Evolutionary conservation across 1,140 invertebrate species (phyloP).

Genomic region (Drosophila navojoa): DNA sequence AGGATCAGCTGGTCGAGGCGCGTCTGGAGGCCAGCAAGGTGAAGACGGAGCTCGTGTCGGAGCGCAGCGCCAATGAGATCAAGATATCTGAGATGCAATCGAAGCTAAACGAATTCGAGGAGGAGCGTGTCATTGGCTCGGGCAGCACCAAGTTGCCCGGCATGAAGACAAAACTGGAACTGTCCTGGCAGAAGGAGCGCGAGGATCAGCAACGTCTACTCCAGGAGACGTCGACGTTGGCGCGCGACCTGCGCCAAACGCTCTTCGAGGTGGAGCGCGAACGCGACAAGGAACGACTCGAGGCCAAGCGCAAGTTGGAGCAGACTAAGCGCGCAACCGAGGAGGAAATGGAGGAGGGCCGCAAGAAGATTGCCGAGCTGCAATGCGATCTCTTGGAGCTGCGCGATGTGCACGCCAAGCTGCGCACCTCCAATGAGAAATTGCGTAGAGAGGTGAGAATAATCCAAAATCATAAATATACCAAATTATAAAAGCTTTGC

Average conservation of each 20-base stretch:
- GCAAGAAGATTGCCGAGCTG: conserved; percentile 91
- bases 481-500: neutral
- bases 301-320: conserved; percentile 92
- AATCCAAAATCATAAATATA: neutral
- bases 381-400: conserved; percentile 95
- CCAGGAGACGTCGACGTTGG: conserved; percentile 95
- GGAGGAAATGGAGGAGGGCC: conserved; percentile 95
- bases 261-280: conserved; percentile 94
- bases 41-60: conserved; percentile 95
- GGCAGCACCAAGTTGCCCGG: conserved; percentile 93
- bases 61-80: conserved; percentile 94
- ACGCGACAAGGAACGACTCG: conserved; percentile 93
- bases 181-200: conserved; percentile 98
- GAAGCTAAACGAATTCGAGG: conserved; percentile 95
- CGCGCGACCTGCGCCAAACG: conserved; percentile 93
- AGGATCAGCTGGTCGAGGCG: conserved; percentile 94
- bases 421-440: conserved; percentile 96
- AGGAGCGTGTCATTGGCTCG: conserved; percentile 90
- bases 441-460: conserved; percentile 88
- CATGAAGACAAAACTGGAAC: conserved; percentile 93
- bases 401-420: conserved; percentile 94
- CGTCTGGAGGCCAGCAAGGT: conserved; percentile 92
- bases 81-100: conserved; percentile 95
- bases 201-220: conserved; percentile 95
- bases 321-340: conserved; percentile 93